Evolutionary conservation across 2,888 invertebrate species (phyloP), one percentile per base, ranked within the genome.

Genomic region (Adela reaumurella): DNA sequence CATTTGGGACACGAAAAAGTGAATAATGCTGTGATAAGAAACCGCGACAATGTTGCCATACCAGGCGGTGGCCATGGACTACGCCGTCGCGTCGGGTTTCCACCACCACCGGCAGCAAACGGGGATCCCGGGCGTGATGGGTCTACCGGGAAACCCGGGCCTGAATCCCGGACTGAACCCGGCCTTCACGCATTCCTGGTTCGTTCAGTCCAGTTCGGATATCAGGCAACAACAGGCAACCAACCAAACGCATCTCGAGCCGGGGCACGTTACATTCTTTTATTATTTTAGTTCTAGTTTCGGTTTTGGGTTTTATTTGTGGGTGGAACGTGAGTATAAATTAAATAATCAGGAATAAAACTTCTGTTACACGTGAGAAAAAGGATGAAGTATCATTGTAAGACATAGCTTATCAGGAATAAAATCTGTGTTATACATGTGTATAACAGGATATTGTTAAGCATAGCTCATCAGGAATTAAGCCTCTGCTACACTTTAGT

Each of bases 131-230:
- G 79, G 78, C 58, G 77, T 78, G 59, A 74, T 83, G 73, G 84
- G 84, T 58, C 81, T 84, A 65, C 64, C 74, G n/a, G 46, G 50
- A 3, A 17, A 43, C 20, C 50, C 47, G 35, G 74, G 72, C 50
- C 72, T 77, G 60, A 77, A 76, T 61, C 76, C 76, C 46, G 74
- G 74, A 62, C 67, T 83, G 62, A 70, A 78, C 74, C 87, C 93
- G 66, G 89, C 89, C 66, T 94, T 93, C 85, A 90, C 92, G 71
- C 93, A 94, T 86, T 93, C 93, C 83, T 94, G 94, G 94, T 91
- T 93, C 87, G 92, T 92, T 83, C 86, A 79, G 79, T 74, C 86
- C 81, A 89, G 90, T 83, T 90, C 91, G 88, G 92, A 92, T 84
- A 87, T 92, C 83, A 92, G 83, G 72, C 88, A 90, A 85, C 90